Evolutionary conservation across 1,140 invertebrate genomes (phyloP), one percentile per base, ranked within the genome.

Genomic region (Oreohelix idahoensis): DNA sequence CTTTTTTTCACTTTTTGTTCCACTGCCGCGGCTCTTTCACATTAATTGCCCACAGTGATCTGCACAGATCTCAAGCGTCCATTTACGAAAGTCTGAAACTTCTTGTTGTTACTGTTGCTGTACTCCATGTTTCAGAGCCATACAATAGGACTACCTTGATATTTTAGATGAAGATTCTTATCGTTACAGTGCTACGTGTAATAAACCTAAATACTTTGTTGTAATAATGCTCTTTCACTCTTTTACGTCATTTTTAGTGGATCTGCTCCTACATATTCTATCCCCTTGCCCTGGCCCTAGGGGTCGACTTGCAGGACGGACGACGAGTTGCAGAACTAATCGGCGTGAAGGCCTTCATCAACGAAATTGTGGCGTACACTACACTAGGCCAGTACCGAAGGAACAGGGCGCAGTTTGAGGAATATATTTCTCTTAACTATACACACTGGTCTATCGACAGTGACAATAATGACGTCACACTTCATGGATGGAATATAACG

Each of bases 181-280:
- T n/a, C n/a, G n/a, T n/a, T n/a, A n/a, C n/a, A n/a, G n/a, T n/a
- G n/a, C n/a, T n/a, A n/a, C n/a, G n/a, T n/a, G n/a, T n/a, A n/a
- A n/a, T n/a, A n/a, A n/a, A n/a, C n/a, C n/a, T n/a, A n/a, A n/a
- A n/a, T n/a, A n/a, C n/a, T n/a, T n/a, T n/a, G n/a, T n/a, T n/a
- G n/a, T n/a, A n/a, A n/a, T n/a, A n/a, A n/a, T n/a, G n/a, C n/a
- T n/a, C n/a, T n/a, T n/a, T n/a, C 53, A 58, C 10, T 58, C 17
- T 58, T 58, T 58, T 58, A 49, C 8, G 8, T 8, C 17, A 49
- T 49, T 58, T 58, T 58, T 23, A 93, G 92, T 81, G 88, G 20
- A 89, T 93, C 23, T 90, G 89, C 83, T 90, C 90, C n/a, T 91
- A 89, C 78, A n/a, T 93, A 5, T 92, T 93, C 70, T 92, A 88